Evolutionary conservation across 2,797 vertebrate species (phyloP), one percentile per base, ranked within the genome.

Genomic region (Acanthiza pusilla): DNA sequence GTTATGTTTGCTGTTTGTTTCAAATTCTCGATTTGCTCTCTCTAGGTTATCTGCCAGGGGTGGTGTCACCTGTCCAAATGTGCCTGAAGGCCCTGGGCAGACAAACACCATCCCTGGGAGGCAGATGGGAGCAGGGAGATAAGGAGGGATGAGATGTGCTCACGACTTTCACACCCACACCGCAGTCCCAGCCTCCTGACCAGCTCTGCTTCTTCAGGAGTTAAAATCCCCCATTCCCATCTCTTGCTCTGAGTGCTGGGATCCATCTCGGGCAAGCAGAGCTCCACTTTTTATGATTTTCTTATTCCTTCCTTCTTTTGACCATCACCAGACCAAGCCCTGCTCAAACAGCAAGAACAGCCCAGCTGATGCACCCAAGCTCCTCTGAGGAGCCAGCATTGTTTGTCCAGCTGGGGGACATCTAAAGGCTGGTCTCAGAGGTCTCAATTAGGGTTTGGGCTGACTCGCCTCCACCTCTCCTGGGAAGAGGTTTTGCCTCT

Each of bases 391-490:
- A 70, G 53, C 21, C 29, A 51, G 70, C 65, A 3, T 5, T 80
- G 73, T 71, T 43, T 70, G 36, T 40, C 71, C 25, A 15, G 48
- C 87, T 89, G 91, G 42, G 5, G 82, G 86, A 38, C 71, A 60
- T 42, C 83, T 47, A 45, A 79, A 57, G 30, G 22, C 55, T 89
- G 76, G 73, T 96, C 96, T 97, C 95, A 7, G 6, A 90, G 96
- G 96, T 76, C 92, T 96, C 95, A 96, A 91, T 96, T 96, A 95
- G 65, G 79, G 32, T 4, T 67, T 8, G 30, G 65, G 27, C 72
- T 88, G 81, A 15, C 47, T 81, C 0, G 2, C 36, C 74, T 67
- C 57, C 74, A 5, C 4, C 81, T 92, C 95, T 66, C 93, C 74
- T 53, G 93, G 91, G 95, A 95, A 19, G 30, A 88, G 67, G 9